phyloP scores from a whole-genome alignment of 2,113 vertebrate genomes.

The Dromas ardeola region DNA sequence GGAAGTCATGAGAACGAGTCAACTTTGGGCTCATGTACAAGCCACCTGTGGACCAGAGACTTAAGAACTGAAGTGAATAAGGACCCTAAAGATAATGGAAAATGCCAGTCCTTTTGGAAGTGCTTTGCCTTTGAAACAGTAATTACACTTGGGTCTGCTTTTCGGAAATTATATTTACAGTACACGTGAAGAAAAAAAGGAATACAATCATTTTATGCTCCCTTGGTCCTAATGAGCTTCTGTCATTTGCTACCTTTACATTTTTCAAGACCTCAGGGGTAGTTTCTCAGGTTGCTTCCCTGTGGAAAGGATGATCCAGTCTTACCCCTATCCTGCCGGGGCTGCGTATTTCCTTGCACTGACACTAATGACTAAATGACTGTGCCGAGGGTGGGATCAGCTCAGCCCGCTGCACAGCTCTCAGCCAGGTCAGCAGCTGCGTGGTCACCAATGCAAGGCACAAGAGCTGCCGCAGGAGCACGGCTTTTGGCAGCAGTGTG shows the following conservation, averaged over 20 bases:
- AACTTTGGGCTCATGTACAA: background rate
- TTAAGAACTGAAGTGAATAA: background rate
- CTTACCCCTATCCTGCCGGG: background rate
- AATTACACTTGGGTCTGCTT: background rate
- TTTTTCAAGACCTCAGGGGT: background rate
- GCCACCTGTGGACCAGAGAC: background rate
- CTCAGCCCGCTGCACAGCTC: background rate
- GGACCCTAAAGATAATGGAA: background rate
- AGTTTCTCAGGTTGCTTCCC: background rate
- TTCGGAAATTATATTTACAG: background rate
- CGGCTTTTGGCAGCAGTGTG: background rate
- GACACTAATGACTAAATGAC: background rate
- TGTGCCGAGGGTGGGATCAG: accelerated
- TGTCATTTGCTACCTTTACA: background rate
- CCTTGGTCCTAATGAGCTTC: background rate
- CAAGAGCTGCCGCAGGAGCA: background rate
- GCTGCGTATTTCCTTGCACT: background rate
- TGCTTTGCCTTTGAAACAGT: background rate
- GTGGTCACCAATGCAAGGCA: background rate
- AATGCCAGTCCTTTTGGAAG: background rate
- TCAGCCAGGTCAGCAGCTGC: background rate
- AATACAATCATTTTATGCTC: background rate
- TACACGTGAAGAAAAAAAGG: background rate
- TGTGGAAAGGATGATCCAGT: background rate
- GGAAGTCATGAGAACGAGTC: background rate